These are phyloP conservation scores for Pluvianellus socialis DNA, from an alignment of 2,113 vertebrate species.

Conservation along the genomic window DNA sequence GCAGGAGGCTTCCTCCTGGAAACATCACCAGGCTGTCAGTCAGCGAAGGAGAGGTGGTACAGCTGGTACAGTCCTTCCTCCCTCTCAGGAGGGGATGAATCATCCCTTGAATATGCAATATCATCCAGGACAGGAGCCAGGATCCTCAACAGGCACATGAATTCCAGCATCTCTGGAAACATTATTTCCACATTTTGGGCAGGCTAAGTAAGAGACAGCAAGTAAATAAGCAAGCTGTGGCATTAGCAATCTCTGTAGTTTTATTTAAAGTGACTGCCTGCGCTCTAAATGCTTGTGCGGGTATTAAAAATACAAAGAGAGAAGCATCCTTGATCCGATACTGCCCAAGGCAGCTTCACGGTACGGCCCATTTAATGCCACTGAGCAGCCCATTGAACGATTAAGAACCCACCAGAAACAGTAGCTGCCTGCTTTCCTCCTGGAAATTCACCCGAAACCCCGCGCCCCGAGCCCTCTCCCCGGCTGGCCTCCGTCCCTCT, in stretches of 20 bases:
- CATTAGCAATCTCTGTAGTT: conserved; percentile 41
- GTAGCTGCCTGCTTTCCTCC: not conserved
- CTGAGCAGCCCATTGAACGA: conserved; percentile 46
- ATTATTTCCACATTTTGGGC: conserved; percentile 63
- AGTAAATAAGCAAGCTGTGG: conserved; percentile 63
- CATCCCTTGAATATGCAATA: conserved; percentile 66
- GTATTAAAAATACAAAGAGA: conserved; percentile 12
- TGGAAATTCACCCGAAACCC: not conserved
- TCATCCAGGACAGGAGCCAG: conserved; percentile 65
- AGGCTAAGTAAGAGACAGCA: conserved; percentile 50
- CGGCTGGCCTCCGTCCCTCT: not conserved
- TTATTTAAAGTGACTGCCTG: conserved; percentile 56
- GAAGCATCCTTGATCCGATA: not conserved
- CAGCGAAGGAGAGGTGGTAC: conserved; percentile 37
- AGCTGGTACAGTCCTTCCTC: conserved; percentile 63
- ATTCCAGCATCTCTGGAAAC: conserved; percentile 60
- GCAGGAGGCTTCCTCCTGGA: conserved; percentile 47
- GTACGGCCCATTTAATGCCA: conserved; percentile 56
- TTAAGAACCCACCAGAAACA: conserved; percentile 46
- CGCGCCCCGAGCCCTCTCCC: not conserved
- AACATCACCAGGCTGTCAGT: conserved; percentile 32
- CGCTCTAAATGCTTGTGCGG: not conserved
- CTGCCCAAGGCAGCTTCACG: conserved; percentile 40
- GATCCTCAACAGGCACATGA: conserved; percentile 49
- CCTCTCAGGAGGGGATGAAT: conserved; percentile 41